Base-by-base conservation (phyloP, 35 echinoderm and acorn worm genomes). In the Lytechinus pictus region DNA sequence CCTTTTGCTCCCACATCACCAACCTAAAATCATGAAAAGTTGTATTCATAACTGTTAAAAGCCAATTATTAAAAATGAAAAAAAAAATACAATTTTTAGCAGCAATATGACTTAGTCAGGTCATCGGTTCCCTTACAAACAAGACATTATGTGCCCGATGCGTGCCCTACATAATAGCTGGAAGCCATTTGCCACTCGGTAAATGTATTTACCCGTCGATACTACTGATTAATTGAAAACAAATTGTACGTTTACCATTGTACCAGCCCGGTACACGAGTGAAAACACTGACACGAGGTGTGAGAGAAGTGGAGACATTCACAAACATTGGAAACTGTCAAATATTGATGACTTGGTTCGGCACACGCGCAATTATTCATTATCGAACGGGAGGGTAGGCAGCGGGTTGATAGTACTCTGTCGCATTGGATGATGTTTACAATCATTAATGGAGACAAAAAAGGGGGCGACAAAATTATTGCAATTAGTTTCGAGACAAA, bases 221-320 rank as follows among this genome's bases (percentile, higher is more conserved):
- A 90, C 16, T 54, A 12, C 28, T 90, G 88, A 90, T 90, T 90
- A 90, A 90, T 90, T 90, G 88, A 90, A 52, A 90, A 90, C 88
- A 90, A 90, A 90, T 90, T 90, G 88, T 90, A 52, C 88, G 52
- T 90, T 44, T 90, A 24, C 52, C 16, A 90, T 90, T 90, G 88
- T 90, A 54, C 16, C 28, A 90, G 88, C 28, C 9, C 52, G 88
- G 88, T 52, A 90, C 88, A 90, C 27, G 88, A 52, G 88, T 90
- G 27, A 90, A 90, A 90, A 90, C 88, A 90, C 88, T 19, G 88
- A 54, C 66, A 79, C 88, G 33, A 21, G 29, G 88, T 51, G 29
- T 90, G 88, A 90, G 9, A 54, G 88, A 21, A 90, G 88, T 13
- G 28, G 88, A 44, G 52, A 90, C 29, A 90, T 90, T 44, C 24